phyloP scores from a whole-genome alignment of 2,113 vertebrate genomes.

The Thomomys bottae region DNA sequence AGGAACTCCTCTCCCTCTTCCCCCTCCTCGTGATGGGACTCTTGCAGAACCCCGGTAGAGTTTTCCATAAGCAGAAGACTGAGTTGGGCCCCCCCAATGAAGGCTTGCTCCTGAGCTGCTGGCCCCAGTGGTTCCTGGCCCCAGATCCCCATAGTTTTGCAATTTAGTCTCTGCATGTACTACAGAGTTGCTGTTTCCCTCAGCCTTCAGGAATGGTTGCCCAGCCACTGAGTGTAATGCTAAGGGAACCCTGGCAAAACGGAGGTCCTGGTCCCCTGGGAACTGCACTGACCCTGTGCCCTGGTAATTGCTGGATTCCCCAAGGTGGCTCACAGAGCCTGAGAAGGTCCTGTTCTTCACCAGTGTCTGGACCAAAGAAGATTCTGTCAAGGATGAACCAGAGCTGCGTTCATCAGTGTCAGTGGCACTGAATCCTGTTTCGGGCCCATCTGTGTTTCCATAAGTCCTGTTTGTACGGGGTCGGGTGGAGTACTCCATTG shows the following conservation, averaged over 20 bases:
- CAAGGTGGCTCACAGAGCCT: slow-evolving; percentile 88
- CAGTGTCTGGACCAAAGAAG: slow-evolving; percentile 82
- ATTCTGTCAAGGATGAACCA: slow-evolving; percentile 85
- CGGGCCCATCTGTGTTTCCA: slow-evolving; percentile 81
- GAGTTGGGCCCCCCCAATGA: slow-evolving; percentile 84
- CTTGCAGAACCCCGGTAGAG: slow-evolving; percentile 84
- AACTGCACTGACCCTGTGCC: slow-evolving; percentile 90
- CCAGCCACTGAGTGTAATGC: slow-evolving; percentile 81
- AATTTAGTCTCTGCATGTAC: slow-evolving; percentile 85
- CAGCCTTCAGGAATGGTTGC: slow-evolving; percentile 85
- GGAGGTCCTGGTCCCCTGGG: slow-evolving; percentile 97
- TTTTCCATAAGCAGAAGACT: slow-evolving; percentile 84
- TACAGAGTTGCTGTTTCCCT: slow-evolving; percentile 86
- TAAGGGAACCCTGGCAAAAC: slow-evolving; percentile 89
- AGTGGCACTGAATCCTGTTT: slow-evolving; percentile 83
- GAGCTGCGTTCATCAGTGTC: slow-evolving; percentile 85
- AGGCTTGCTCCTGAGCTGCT: slow-evolving; percentile 83
- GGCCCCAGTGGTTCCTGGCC: slow-evolving; percentile 76
- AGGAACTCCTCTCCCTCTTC: slow-evolving; percentile 87
- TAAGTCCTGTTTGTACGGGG: slow-evolving; percentile 86
- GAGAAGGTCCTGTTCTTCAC: slow-evolving; percentile 91
- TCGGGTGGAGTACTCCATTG: slow-evolving; percentile 80
- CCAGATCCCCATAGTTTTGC: slow-evolving; percentile 84
- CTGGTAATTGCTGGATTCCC: slow-evolving; percentile 88
- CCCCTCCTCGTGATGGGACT: slow-evolving; percentile 87